Percentiles rank a stretch among this genome's conserved stretches.
phyloP scores from a whole-genome alignment of 2,113 vertebrate genomes.

The Phalacrocorax pelagicus region DNA sequence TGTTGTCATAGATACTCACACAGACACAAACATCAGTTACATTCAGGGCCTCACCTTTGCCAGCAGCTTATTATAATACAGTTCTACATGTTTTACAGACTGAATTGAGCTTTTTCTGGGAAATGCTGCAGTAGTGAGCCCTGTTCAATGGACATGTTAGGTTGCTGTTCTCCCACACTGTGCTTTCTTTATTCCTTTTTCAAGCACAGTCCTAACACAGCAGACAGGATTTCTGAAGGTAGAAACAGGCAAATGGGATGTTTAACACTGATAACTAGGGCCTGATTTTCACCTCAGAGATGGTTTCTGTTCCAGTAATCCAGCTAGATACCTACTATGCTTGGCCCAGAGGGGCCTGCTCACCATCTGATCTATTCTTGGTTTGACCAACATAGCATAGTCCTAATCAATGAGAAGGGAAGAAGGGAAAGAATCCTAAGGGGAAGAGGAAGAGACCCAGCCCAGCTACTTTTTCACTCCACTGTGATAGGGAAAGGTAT shows the following conservation, averaged over 20 bases:
- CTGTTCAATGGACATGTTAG: accelerated
- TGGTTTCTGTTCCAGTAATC: not conserved
- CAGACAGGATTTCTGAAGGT: not conserved
- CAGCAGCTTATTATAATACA: not conserved
- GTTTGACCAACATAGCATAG: not conserved
- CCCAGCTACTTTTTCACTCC: not conserved
- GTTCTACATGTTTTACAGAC: not conserved
- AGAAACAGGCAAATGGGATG: not conserved
- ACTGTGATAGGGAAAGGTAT: not conserved
- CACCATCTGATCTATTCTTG: not conserved
- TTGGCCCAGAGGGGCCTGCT: not conserved
- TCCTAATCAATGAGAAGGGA: not conserved
- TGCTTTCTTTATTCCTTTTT: not conserved
- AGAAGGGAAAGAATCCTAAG: not conserved
- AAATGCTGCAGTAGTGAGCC: not conserved
- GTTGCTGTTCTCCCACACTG: not conserved
- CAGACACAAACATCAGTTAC: not conserved
- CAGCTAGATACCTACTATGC: not conserved
- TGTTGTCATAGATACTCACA: conserved; percentile 54
- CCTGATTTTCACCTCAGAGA: conserved; percentile 1
- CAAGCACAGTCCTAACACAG: not conserved
- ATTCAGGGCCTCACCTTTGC: not conserved
- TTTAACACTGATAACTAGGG: not conserved
- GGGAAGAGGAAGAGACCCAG: not conserved
- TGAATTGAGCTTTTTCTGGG: not conserved